phyloP scores from a whole-genome alignment of 2,888 invertebrate genomes.

The Anarsia innoxiella region DNA sequence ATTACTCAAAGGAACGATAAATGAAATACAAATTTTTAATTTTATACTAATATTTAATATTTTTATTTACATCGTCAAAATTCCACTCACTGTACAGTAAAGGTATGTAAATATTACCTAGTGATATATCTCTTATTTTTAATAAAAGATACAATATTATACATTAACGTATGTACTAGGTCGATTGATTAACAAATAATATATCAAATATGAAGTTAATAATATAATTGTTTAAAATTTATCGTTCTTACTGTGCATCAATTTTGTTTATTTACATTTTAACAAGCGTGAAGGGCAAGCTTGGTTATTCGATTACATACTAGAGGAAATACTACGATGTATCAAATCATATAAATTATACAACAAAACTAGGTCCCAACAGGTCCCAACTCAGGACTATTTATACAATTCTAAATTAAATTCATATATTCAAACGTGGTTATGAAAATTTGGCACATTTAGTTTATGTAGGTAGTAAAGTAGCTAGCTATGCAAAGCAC shows the following conservation, averaged over 20 bases:
- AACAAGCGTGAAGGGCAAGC: constrained; percentile 68
- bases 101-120: constrained; percentile 39
- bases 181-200: constrained; percentile 46
- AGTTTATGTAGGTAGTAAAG: constrained; percentile 27
- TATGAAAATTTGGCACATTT: constrained; percentile 54
- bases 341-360: too few species aligned
- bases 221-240: constrained; percentile 36
- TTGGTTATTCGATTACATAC: constrained; percentile 32
- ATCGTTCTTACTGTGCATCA: constrained; percentile 53
- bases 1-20: not conserved
- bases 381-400: too few species aligned
- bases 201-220: constrained; percentile 38
- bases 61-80: constrained; percentile 62
- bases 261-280: constrained; percentile 54
- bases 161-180: constrained; percentile 40
- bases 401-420: too few species aligned
- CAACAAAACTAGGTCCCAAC: too few species aligned
- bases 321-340: constrained; percentile 9
- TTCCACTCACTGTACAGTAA: constrained; percentile 62
- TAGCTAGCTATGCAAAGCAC: constrained; percentile 38
- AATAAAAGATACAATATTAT: constrained; percentile 61
- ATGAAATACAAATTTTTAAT: constrained; percentile 17
- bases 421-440: too few species aligned
- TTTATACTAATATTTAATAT: constrained; percentile 67
- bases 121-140: constrained; percentile 56